Percentiles rank a stretch among this genome's conserved stretches.
Conservation (phyloP, 2,113 vertebrate genomes). For the Phalacrocorax aristotelis region DNA sequence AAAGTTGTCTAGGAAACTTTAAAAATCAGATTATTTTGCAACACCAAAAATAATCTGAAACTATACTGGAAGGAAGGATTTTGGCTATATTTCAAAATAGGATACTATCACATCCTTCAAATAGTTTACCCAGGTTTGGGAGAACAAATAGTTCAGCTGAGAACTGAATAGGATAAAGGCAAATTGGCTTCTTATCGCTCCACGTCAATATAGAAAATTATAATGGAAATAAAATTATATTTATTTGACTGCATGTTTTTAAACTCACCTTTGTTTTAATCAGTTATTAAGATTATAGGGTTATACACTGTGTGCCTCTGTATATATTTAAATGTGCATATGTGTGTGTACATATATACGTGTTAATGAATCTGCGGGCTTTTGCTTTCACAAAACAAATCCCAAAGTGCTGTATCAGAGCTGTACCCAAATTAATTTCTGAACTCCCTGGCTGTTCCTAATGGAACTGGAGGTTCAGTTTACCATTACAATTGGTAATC, state of each 20-base stretch:
- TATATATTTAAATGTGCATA: not conserved
- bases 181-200: not conserved
- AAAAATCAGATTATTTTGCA: not conserved
- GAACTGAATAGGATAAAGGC: not conserved
- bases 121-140: not conserved
- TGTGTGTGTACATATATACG: not conserved
- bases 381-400: not conserved
- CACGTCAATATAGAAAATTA: not conserved
- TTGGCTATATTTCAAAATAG: not conserved
- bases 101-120: not conserved
- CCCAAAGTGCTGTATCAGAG: fast-evolving
- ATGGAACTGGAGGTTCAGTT: not conserved
- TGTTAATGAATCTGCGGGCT: not conserved
- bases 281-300: not conserved
- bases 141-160: not conserved
- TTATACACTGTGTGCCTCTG: not conserved
- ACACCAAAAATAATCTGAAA: not conserved
- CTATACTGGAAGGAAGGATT: not conserved
- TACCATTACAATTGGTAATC: not conserved
- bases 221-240: not conserved
- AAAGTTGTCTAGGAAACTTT: not conserved
- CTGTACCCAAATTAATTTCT: not conserved
- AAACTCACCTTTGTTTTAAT: not conserved
- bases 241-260: not conserved
- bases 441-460: not conserved